Base-by-base conservation (phyloP, 92 coral and sea anemone species). In the Epizoanthus illoricatus region DNA sequence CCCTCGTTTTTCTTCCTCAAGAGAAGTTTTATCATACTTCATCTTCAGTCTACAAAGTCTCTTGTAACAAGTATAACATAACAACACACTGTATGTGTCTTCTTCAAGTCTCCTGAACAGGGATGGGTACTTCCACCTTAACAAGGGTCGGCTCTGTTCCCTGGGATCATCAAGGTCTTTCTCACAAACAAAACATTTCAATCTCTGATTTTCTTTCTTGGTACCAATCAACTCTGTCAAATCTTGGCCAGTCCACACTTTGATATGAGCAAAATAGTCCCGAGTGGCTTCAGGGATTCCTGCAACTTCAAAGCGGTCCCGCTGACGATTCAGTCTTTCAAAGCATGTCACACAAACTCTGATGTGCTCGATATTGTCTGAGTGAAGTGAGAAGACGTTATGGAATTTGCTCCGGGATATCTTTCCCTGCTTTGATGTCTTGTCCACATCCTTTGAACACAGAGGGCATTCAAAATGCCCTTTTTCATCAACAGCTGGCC, bases 171-270 rank as follows among this genome's bases (percentile, higher is more conserved):
- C 75, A 7, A 91, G 85, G 33, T 67, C 83, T 73, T 80, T 81
- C 54, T 93, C 97, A 62, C 97, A 93, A 5, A 93, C 87, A 81
- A 93, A 88, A 72, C 92, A 89, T 5, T 74, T 75, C 61, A 72
- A 59, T 68, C 57, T 64, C 20, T 20, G 20, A 7, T 57, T 81
- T 70, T 80, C 75, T 49, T 74, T 75, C 8, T 69, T 64, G n/a
- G 23, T 5, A 65, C 21, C 36, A 79, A 18, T 7, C 84, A 79
- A n/a, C 64, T 81, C 20, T 60, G 86, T 41, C 15, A 86, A 47
- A 21, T 90, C 92, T 15, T 60, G 57, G 2, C 89, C 90, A 2
- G 92, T 92, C 92, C 96, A 91, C 73, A 85, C 87, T 86, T 92
- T 88, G 74, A 87, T 84, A 54, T 85, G 89, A 18, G 94, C 91